Evolutionary conservation across 2,888 invertebrate genomes (phyloP).

Genomic region (Coremacera marginata): DNA sequence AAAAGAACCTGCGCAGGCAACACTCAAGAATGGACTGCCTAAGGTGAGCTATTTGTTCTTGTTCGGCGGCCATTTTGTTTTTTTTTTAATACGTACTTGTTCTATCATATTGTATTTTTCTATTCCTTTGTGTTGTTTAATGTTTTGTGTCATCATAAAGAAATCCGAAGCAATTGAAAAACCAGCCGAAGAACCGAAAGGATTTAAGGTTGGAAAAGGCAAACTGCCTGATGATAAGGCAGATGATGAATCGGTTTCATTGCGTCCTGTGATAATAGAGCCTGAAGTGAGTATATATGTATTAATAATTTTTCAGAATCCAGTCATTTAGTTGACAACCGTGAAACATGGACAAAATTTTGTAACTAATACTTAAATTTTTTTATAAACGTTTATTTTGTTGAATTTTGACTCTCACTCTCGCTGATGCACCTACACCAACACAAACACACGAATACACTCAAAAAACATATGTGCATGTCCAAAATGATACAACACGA

Average conservation of each 20-base stretch:
- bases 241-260: conserved; percentile 56
- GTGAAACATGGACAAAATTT: neutral
- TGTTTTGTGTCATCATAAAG: conserved; percentile 49
- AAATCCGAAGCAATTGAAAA: conserved; percentile 56
- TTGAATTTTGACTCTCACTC: neutral
- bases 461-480: neutral
- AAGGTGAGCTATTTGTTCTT: conserved; percentile 57
- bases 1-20: conserved; percentile 55
- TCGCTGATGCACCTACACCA: neutral
- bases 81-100: neutral
- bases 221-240: conserved; percentile 61
- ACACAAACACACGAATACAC: neutral
- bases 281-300: conserved; percentile 60
- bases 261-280: conserved; percentile 68
- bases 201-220: conserved; percentile 65
- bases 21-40: conserved; percentile 61
- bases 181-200: conserved; percentile 54
- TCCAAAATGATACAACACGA: neutral
- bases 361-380: neutral
- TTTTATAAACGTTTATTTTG: neutral
- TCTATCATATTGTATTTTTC: neutral
- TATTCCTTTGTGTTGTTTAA: neutral
- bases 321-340: too few relatives aligned
- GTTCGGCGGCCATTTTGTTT: neutral
- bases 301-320: neutral